Conservation (phyloP, 2,113 vertebrate genomes). For the Dicentrarchus labrax region DNA sequence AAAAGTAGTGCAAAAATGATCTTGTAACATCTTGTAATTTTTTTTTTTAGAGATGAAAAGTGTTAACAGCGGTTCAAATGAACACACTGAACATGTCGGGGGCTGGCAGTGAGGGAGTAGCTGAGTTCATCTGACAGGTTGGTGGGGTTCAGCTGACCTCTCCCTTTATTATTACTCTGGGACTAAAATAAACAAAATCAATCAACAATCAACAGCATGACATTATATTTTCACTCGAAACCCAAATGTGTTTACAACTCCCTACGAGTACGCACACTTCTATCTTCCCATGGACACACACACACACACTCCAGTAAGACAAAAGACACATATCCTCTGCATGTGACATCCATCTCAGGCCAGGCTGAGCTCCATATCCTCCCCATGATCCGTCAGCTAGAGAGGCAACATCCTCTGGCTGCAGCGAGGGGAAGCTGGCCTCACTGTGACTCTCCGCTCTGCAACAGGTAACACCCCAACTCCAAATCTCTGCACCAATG, state of each 20-base stretch:
- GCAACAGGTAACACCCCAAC: slow-evolving; percentile 73
- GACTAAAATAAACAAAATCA: not conserved
- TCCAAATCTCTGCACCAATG: not conserved
- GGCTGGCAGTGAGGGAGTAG: too few species aligned
- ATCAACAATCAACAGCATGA: not conserved
- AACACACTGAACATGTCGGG: too few species aligned
- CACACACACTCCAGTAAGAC: slow-evolving; percentile 29
- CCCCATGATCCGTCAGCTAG: slow-evolving; percentile 53
- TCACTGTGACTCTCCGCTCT: slow-evolving; percentile 56
- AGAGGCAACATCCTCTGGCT: slow-evolving; percentile 71
- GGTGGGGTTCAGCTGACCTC: too few species aligned
- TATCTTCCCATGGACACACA: not conserved
- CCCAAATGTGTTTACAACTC: not conserved
- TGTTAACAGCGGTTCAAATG: not conserved
- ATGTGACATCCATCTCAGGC: slow-evolving; percentile 69
- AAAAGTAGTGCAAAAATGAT: not conserved
- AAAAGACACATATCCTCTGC: slow-evolving; percentile 76
- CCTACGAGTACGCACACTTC: not conserved
- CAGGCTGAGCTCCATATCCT: slow-evolving; percentile 70
- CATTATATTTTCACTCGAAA: slow-evolving; percentile 10
- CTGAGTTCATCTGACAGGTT: not conserved
- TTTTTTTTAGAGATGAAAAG: not conserved
- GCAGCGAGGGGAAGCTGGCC: slow-evolving; percentile 65
- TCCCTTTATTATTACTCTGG: not conserved
- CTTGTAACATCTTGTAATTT: too few species aligned